Evolutionary conservation across 1,140 invertebrate genomes (phyloP).

Genomic region (Vollenhovia emeryi): DNA sequence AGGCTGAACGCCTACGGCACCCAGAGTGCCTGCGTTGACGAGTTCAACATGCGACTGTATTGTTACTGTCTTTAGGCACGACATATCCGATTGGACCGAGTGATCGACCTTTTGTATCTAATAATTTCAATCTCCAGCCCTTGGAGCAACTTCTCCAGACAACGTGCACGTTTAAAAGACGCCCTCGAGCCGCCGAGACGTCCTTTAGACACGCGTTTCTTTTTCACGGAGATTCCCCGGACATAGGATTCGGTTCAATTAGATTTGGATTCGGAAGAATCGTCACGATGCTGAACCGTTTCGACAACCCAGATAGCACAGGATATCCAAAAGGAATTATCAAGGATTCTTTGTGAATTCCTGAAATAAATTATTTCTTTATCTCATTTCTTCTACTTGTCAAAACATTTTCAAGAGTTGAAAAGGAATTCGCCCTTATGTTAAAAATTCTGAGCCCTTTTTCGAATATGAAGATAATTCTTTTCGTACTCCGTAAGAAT

Average conservation of each 20-base stretch:
- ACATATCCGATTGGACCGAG: conserved; percentile 27
- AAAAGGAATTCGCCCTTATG: too few species aligned
- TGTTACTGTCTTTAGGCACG: conserved; percentile 88
- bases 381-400: too few species aligned
- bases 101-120: conserved; percentile 46
- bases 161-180: neutral
- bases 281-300: neutral
- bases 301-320: too few species aligned
- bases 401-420: too few species aligned
- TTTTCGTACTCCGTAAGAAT: too few species aligned
- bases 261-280: neutral
- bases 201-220: neutral
- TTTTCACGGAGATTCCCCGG: neutral
- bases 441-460: too few species aligned
- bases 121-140: conserved; percentile 16
- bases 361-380: too few species aligned
- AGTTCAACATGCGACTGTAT: conserved; percentile 91
- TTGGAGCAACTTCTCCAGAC: neutral
- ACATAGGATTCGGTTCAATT: neutral
- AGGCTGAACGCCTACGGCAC: conserved; percentile 93
- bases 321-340: too few species aligned
- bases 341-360: too few species aligned
- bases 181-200: neutral
- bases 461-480: too few species aligned
- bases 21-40: conserved; percentile 91